phyloP scores from a whole-genome alignment of 2,797 vertebrate genomes.

The Morus bassanus region DNA sequence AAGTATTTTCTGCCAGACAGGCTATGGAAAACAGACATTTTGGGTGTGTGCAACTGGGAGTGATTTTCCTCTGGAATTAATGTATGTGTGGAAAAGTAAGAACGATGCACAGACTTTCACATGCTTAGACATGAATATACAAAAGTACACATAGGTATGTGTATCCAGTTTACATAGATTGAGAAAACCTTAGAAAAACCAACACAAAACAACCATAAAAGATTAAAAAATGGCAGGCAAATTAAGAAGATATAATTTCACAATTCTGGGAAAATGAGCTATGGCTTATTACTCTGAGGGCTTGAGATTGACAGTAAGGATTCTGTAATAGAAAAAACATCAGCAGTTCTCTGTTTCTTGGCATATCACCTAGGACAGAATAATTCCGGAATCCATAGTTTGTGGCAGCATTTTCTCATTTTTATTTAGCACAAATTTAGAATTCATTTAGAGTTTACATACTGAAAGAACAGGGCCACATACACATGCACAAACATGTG shows the following conservation, averaged over 20 bases:
- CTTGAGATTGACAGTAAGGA: neutral
- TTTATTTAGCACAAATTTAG: neutral
- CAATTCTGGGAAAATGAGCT: neutral
- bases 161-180: neutral
- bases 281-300: neutral
- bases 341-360: neutral
- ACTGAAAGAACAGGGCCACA: neutral
- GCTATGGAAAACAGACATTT: constrained; percentile 38
- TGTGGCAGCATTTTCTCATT: neutral
- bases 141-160: neutral
- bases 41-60: neutral
- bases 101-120: neutral
- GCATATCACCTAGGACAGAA: neutral
- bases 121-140: neutral
- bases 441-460: neutral
- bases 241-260: neutral
- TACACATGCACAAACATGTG: neutral
- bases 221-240: neutral
- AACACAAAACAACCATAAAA: neutral
- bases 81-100: neutral
- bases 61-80: constrained; percentile 35
- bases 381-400: neutral
- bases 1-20: constrained; percentile 33
- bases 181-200: neutral
- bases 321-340: neutral